Evolutionary conservation across 2,113 vertebrate genomes (phyloP).

Genomic region (Eulemur macaco): DNA sequence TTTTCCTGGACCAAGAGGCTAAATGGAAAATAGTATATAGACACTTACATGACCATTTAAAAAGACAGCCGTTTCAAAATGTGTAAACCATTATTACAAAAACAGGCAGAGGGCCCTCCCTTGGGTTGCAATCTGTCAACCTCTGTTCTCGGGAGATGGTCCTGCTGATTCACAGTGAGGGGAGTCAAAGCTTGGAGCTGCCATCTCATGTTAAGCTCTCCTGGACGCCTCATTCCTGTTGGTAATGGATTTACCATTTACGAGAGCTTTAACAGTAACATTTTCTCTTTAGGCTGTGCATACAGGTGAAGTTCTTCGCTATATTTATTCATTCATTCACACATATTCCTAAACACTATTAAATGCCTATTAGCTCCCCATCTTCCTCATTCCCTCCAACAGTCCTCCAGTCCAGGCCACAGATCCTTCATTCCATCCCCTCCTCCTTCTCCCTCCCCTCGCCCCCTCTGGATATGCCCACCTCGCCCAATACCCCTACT

Average conservation of each 20-base stretch:
- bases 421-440: neutral
- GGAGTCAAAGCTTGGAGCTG: neutral
- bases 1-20: neutral
- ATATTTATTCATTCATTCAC: neutral
- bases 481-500: neutral
- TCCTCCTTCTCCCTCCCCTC: rapidly evolving
- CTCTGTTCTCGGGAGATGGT: neutral
- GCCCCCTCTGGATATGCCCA: neutral
- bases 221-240: neutral
- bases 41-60: neutral
- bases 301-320: neutral
- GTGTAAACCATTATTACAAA: neutral
- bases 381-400: neutral
- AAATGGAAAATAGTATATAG: neutral
- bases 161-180: neutral
- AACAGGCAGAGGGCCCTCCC: neutral
- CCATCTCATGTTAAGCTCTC: neutral
- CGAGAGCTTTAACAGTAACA: neutral
- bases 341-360: neutral
- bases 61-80: neutral
- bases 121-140: neutral
- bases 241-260: neutral
- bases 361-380: neutral
- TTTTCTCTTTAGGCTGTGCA: neutral
- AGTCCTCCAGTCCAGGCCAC: neutral